A percentile compares a stretch with the other conserved stretches of the same genome.
Conservation (phyloP, 2,797 vertebrate genomes). For the Tadarida brasiliensis region DNA sequence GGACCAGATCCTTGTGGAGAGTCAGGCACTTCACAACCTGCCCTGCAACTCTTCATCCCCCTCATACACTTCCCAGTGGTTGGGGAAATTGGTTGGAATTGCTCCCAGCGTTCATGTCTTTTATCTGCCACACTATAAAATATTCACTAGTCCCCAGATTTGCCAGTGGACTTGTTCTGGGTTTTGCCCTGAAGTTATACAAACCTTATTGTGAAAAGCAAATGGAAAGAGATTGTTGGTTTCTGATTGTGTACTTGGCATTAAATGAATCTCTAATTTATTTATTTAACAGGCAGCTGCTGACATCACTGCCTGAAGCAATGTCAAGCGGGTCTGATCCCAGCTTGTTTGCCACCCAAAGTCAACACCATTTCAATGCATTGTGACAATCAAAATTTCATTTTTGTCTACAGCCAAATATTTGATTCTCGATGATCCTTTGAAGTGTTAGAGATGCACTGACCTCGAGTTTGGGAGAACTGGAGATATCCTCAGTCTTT, state of each 20-base stretch:
- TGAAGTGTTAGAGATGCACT: background rate
- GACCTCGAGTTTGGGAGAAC: background rate
- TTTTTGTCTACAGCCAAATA: slow-evolving; percentile 64
- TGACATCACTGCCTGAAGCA: slow-evolving; percentile 49
- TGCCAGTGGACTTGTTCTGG: slow-evolving; percentile 54
- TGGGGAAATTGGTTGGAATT: background rate
- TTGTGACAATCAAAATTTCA: slow-evolving; percentile 73
- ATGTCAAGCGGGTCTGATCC: background rate
- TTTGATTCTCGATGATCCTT: background rate
- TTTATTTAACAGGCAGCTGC: slow-evolving; percentile 63
- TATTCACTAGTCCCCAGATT: background rate
- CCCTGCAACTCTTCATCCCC: too few species aligned
- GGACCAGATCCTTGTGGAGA: background rate
- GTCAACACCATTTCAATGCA: slow-evolving; percentile 61
- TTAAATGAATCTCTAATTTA: slow-evolving; percentile 45
- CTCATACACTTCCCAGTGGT: background rate
- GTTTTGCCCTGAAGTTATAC: slow-evolving; percentile 69
- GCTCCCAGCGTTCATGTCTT: slow-evolving; percentile 65
- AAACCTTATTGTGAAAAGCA: slow-evolving; percentile 63
- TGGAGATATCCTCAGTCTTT: background rate
- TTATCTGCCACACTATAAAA: slow-evolving; percentile 73
- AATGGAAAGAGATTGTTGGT: slow-evolving; percentile 3
- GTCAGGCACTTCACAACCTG: background rate
- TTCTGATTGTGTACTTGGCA: slow-evolving; percentile 62
- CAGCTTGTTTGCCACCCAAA: slow-evolving; percentile 50